Conservation (phyloP, 2,113 vertebrate genomes). For the Ia io region DNA sequence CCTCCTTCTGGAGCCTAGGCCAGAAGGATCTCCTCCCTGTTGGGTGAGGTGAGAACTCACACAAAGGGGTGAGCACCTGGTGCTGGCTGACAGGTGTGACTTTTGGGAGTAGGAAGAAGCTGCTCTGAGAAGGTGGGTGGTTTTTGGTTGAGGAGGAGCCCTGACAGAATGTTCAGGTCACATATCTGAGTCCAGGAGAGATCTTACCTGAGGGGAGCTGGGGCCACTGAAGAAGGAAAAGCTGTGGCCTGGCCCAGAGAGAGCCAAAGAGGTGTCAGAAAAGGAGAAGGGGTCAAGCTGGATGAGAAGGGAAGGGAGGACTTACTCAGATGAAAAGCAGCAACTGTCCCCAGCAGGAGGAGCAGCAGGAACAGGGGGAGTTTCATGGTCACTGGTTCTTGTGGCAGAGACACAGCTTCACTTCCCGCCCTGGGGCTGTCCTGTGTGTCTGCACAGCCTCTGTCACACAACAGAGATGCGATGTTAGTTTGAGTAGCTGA, state of each 20-base stretch:
- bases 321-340: constrained; percentile 39
- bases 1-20: too few species aligned
- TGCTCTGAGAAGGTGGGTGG: background rate
- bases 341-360: constrained; percentile 22
- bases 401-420: background rate
- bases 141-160: background rate
- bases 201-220: background rate
- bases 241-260: background rate
- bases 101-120: too few species aligned
- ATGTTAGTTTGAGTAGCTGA: background rate
- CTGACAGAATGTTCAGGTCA: background rate
- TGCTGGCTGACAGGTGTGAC: too few species aligned
- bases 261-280: accelerated
- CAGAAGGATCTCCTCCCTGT: too few species aligned
- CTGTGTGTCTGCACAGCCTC: background rate
- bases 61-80: background rate
- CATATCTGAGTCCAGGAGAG: background rate
- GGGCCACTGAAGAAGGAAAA: background rate
- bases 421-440: background rate
- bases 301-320: background rate
- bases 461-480: background rate
- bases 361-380: background rate
- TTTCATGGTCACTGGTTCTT: background rate
- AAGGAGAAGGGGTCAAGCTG: background rate
- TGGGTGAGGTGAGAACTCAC: background rate